These are phyloP conservation scores for Datnioides undecimradiatus DNA, from an alignment of 2,113 vertebrate species.

Conservation along the genomic window DNA sequence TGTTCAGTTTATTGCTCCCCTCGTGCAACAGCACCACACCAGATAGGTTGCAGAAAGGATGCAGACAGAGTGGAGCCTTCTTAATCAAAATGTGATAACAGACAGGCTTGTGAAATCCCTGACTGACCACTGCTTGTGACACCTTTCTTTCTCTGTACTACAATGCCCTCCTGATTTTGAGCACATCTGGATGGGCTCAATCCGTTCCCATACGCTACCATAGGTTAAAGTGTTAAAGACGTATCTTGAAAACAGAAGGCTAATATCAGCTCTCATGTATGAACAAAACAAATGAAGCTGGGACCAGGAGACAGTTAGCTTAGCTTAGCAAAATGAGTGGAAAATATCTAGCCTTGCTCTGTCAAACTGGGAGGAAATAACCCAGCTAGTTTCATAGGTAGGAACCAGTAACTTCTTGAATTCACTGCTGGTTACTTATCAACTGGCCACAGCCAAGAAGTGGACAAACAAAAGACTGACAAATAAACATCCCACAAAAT, in stretches of 20 bases:
- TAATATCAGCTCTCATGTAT: background rate
- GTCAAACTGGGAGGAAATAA: background rate
- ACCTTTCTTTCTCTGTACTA: background rate
- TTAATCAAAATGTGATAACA: conserved; percentile 54
- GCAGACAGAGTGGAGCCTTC: conserved; percentile 50
- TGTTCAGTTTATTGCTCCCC: conserved; percentile 1
- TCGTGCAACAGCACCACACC: background rate
- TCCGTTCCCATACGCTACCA: no score
- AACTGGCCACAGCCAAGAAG: background rate
- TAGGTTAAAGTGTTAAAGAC: background rate
- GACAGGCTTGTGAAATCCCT: conserved; percentile 14
- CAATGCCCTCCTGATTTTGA: background rate
- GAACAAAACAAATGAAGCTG: no score
- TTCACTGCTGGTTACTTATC: no score
- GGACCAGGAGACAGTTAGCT: background rate
- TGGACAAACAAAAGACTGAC: fast-evolving
- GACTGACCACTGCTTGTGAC: background rate
- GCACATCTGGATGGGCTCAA: conserved; percentile 15
- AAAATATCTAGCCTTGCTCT: background rate
- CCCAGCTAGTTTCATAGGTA: background rate
- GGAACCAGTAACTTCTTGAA: background rate
- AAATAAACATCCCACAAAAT: no score
- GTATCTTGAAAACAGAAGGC: background rate
- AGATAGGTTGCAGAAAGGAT: conserved; percentile 23
- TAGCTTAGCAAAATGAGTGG: background rate